These are phyloP conservation scores for Sinhomidia bicolor DNA, from an alignment of 2,888 invertebrate species.

Conservation along the genomic window DNA sequence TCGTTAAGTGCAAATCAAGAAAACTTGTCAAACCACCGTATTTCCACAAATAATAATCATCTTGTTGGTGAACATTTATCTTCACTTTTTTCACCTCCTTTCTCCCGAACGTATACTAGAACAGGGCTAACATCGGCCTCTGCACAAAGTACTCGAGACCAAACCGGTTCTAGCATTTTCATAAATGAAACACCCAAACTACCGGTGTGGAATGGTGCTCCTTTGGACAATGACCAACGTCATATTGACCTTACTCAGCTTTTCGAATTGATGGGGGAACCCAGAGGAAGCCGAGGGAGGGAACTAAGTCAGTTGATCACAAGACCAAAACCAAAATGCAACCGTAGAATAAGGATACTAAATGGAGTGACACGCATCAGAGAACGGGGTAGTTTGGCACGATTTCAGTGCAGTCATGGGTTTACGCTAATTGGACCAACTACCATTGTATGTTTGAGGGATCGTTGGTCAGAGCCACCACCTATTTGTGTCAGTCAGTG, in stretches of 20 bases:
- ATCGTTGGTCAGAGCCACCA: slow-evolving; percentile 75
- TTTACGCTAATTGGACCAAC: slow-evolving; percentile 72
- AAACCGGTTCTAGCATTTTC: not conserved
- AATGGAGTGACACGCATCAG: slow-evolving; percentile 74
- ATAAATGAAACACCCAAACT: slow-evolving; percentile 31
- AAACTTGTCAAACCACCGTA: too few species aligned
- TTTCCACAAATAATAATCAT: too few species aligned
- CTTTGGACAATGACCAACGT: not conserved
- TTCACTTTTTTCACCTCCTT: too few species aligned
- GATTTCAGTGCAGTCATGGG: slow-evolving; percentile 74
- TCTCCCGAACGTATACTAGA: not conserved
- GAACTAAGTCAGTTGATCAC: slow-evolving; percentile 43
- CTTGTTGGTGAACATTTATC: too few species aligned
- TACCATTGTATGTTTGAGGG: slow-evolving; percentile 73
- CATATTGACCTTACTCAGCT: slow-evolving; percentile 42
- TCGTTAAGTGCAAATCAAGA: too few species aligned
- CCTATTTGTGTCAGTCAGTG: slow-evolving; percentile 77
- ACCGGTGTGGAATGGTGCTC: slow-evolving; percentile 46
- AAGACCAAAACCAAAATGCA: slow-evolving; percentile 66
- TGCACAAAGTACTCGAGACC: not conserved
- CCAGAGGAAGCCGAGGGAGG: slow-evolving; percentile 8
- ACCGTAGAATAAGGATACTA: slow-evolving; percentile 61
- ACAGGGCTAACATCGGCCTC: not conserved
- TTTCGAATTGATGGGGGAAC: slow-evolving; percentile 45
- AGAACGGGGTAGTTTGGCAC: slow-evolving; percentile 73